A percentile compares a stretch with the other conserved stretches of the same genome.
Evolutionary conservation across 2,888 invertebrate species (phyloP).

Genomic region (Lacanobia wlatinum): DNA sequence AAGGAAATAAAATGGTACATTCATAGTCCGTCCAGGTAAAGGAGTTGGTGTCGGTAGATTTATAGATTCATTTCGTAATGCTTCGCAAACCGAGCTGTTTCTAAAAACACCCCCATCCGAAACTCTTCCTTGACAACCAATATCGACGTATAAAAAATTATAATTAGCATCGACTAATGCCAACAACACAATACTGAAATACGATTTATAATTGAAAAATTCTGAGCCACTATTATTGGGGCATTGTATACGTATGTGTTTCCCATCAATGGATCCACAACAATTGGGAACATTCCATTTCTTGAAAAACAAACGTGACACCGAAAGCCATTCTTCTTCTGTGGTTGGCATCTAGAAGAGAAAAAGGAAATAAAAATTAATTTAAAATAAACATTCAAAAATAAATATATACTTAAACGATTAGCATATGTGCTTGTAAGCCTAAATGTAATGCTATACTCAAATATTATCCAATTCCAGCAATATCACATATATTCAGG

Average conservation of each 20-base stretch:
- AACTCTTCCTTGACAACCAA: slow-evolving; percentile 9
- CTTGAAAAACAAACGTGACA: slow-evolving; percentile 7
- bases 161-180: no score
- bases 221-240: slow-evolving; percentile 1
- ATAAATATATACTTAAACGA: slow-evolving; percentile 9
- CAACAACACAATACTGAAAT: slow-evolving; percentile 4
- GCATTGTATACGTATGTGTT: slow-evolving; percentile 4
- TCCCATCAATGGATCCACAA: slow-evolving; percentile 9
- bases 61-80: slow-evolving; percentile 11
- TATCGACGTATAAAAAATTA: not conserved
- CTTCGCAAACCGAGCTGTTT: slow-evolving; percentile 5
- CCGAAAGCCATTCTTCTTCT: slow-evolving; percentile 4
- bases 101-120: slow-evolving; percentile 9
- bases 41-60: slow-evolving; percentile 8
- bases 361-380: slow-evolving; percentile 5
- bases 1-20: slow-evolving; percentile 16
- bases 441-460: slow-evolving; percentile 11
- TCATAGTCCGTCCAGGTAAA: slow-evolving; percentile 2
- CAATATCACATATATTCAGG: slow-evolving; percentile 16
- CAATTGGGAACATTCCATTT: slow-evolving; percentile 5
- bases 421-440: slow-evolving; percentile 11
- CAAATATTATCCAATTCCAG: slow-evolving; percentile 15
- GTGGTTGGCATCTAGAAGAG: slow-evolving; percentile 5
- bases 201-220: slow-evolving; percentile 11
- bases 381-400: slow-evolving; percentile 2